phyloP scores from a whole-genome alignment of 2,888 invertebrate species.

The Perithous albicinctus region DNA sequence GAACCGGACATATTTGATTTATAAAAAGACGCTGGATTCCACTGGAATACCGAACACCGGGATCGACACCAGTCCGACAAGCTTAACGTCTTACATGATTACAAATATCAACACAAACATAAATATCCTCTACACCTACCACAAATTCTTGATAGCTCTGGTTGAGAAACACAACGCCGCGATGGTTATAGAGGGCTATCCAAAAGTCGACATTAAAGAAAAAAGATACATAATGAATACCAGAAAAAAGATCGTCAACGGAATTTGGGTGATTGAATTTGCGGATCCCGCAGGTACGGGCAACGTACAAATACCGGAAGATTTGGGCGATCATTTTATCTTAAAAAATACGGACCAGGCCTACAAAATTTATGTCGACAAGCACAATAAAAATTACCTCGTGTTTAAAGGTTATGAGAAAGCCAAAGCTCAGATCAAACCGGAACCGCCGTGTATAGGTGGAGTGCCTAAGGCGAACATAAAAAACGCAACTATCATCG shows the following conservation, averaged over 20 bases:
- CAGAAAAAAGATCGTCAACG: not conserved
- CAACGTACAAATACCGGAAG: not conserved
- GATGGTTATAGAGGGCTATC: not conserved
- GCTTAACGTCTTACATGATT: not conserved
- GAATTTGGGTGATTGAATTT: conserved; percentile 10
- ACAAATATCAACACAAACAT: conserved; percentile 1
- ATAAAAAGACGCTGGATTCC: not conserved
- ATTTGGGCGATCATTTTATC: conserved; percentile 29
- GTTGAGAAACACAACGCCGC: not conserved
- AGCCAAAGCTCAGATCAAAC: not conserved
- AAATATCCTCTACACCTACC: not conserved
- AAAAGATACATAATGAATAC: conserved; percentile 1
- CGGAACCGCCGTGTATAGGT: not conserved
- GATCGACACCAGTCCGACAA: not conserved
- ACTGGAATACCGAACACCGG: not conserved
- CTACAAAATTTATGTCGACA: conserved; percentile 41
- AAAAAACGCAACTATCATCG: not conserved
- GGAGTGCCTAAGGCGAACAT: not conserved
- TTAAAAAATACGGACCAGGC: not conserved
- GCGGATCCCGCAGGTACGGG: not conserved
- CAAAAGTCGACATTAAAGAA: not conserved
- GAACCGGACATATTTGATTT: not conserved
- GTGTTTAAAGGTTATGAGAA: not conserved
- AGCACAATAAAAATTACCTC: conserved; percentile 5
- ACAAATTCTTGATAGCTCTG: not conserved